A percentile compares a stretch with the other conserved stretches of the same genome.
Conservation (phyloP, 2,113 vertebrate genomes). For the Collichthys lucidus region DNA sequence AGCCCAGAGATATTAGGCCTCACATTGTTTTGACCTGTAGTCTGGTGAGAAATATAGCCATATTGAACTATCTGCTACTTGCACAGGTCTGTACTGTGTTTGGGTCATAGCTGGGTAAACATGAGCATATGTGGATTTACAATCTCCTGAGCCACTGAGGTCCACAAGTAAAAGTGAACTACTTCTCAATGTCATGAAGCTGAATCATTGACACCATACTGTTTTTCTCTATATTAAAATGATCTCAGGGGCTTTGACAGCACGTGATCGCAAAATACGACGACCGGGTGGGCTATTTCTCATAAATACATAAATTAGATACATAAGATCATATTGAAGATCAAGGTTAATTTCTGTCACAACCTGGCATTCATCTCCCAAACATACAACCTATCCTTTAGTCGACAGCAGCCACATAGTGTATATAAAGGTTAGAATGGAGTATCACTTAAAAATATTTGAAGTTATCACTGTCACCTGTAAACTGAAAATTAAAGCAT, state of each 20-base stretch:
- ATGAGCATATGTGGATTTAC: neutral
- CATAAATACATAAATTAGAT: neutral
- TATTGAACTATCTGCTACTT: constrained; percentile 10
- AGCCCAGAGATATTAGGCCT: constrained; percentile 15
- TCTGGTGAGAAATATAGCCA: constrained; percentile 13
- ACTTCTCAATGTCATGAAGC: neutral
- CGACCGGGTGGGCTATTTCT: neutral
- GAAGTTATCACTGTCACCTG: neutral
- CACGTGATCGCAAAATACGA: neutral
- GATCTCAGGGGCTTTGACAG: neutral
- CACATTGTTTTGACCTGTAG: constrained; percentile 7
- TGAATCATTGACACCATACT: neutral
- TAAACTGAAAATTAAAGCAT: neutral
- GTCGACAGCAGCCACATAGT: neutral
- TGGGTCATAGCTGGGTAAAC: constrained; percentile 9
- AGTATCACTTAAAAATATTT: neutral
- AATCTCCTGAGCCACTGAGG: neutral
- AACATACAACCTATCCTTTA: neutral
- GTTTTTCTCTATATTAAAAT: neutral
- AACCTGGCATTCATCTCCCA: neutral
- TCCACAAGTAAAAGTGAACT: neutral
- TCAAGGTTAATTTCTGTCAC: neutral
- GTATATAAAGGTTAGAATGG: neutral
- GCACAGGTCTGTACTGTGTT: neutral
- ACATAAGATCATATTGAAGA: neutral